phyloP scores from a whole-genome alignment of 2,797 vertebrate species.

The Craterocephalus amniculus region DNA sequence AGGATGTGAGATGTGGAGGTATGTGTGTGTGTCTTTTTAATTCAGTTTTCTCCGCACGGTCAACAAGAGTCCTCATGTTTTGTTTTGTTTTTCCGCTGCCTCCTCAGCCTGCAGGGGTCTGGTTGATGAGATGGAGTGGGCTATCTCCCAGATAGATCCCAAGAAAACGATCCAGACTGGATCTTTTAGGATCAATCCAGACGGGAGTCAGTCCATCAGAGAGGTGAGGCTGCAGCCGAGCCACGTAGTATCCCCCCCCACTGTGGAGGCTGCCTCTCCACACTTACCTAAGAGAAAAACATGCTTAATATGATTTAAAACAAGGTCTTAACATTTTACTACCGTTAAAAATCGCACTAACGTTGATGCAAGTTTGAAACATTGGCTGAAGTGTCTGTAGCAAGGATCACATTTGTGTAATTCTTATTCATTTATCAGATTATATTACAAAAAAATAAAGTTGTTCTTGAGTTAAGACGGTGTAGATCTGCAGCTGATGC shows the following conservation, averaged over 20 bases:
- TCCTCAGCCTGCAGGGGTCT: slow-evolving; percentile 91
- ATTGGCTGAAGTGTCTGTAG: background rate
- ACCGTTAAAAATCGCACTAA: background rate
- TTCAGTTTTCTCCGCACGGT: background rate
- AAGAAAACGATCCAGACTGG: slow-evolving; percentile 95
- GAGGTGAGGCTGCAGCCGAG: slow-evolving; percentile 83
- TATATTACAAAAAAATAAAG: no score
- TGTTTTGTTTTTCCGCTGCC: background rate
- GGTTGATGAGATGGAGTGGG: slow-evolving; percentile 97
- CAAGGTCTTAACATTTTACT: background rate
- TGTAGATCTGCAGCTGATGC: no score
- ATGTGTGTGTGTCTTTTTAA: background rate
- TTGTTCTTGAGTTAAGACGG: background rate
- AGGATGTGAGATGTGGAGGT: slow-evolving; percentile 96
- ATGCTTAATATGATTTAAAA: background rate
- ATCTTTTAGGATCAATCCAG: slow-evolving; percentile 96
- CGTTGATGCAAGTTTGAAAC: background rate
- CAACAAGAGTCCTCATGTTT: background rate
- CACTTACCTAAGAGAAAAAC: no score
- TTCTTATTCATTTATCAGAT: background rate
- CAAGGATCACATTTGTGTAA: background rate
- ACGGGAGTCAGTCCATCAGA: slow-evolving; percentile 93
- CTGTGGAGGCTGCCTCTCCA: background rate
- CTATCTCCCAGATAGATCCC: slow-evolving; percentile 91
- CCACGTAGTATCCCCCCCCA: slow-evolving; percentile 27